These are phyloP conservation scores for Muscina levida DNA, from an alignment of 2,888 invertebrate genomes.

Conservation along the genomic window DNA sequence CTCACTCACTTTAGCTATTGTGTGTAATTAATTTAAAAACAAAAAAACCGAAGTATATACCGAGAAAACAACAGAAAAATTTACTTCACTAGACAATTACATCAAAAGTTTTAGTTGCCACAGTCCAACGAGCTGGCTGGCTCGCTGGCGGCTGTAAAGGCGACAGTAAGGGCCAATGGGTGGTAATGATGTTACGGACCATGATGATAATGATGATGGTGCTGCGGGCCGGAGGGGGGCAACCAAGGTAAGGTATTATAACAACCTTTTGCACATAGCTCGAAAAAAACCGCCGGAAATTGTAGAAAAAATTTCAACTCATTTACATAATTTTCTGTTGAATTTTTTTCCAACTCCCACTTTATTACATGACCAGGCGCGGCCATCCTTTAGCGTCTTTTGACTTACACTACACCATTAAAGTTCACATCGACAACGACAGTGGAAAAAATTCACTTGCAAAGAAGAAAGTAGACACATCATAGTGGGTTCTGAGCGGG, in stretches of 20 bases:
- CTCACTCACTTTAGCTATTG: conserved; percentile 55
- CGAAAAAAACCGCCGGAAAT: conserved; percentile 57
- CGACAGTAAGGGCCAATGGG: neutral
- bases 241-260: conserved; percentile 25
- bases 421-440: too few relatives aligned
- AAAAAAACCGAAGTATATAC: conserved; percentile 1
- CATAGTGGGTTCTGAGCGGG: too few relatives aligned
- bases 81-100: conserved; percentile 38
- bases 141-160: neutral
- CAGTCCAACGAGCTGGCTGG: too few relatives aligned
- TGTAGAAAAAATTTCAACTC: conserved; percentile 58
- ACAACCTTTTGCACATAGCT: too few relatives aligned
- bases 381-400: too few relatives aligned
- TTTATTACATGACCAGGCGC: neutral
- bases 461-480: too few relatives aligned
- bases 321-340: conserved; percentile 63
- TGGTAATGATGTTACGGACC: too few relatives aligned
- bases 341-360: conserved; percentile 2
- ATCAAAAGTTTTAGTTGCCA: conserved; percentile 5
- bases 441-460: neutral
- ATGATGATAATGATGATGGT: conserved; percentile 28
- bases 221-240: conserved; percentile 10
- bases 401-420: too few relatives aligned
- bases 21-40: conserved; percentile 64
- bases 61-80: neutral